These are phyloP conservation scores for Spondyliosoma cantharus DNA, from an alignment of 2,797 vertebrate genomes.

Conservation along the genomic window DNA sequence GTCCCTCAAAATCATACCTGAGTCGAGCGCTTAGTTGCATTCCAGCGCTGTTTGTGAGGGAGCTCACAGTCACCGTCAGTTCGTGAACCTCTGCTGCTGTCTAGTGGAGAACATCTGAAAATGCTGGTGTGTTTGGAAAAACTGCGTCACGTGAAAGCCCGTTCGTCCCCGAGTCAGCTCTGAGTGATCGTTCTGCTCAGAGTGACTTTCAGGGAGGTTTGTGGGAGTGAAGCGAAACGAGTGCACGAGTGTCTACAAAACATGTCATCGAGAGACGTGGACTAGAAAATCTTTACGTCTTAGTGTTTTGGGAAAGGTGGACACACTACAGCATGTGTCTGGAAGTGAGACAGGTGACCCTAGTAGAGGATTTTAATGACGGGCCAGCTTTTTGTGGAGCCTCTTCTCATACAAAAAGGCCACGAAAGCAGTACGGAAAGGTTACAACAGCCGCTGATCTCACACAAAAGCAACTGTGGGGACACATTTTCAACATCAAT, in stretches of 20 bases:
- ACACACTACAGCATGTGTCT: not conserved
- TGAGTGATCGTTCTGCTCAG: not conserved
- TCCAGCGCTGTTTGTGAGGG: not conserved
- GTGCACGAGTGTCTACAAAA: too few species aligned
- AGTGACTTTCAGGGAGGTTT: not conserved
- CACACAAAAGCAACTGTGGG: not conserved
- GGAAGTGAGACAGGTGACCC: not conserved
- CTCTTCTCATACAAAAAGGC: not conserved
- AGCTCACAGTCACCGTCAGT: not conserved
- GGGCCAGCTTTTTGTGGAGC: not conserved
- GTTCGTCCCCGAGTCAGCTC: not conserved
- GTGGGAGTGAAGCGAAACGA: too few species aligned
- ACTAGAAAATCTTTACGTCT: not conserved
- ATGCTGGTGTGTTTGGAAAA: not conserved
- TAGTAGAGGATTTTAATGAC: constrained; percentile 9
- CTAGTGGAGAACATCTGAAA: constrained; percentile 58
- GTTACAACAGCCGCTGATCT: not conserved
- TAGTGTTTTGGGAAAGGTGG: too few species aligned
- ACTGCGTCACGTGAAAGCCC: not conserved
- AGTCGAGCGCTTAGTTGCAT: too few species aligned
- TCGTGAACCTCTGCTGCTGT: constrained; percentile 43
- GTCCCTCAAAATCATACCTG: too few species aligned
- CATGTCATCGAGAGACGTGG: not conserved
- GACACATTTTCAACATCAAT: not conserved
- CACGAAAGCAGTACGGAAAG: not conserved